phyloP scores from a whole-genome alignment of 2,113 vertebrate species.

The Pithys albifrons region DNA sequence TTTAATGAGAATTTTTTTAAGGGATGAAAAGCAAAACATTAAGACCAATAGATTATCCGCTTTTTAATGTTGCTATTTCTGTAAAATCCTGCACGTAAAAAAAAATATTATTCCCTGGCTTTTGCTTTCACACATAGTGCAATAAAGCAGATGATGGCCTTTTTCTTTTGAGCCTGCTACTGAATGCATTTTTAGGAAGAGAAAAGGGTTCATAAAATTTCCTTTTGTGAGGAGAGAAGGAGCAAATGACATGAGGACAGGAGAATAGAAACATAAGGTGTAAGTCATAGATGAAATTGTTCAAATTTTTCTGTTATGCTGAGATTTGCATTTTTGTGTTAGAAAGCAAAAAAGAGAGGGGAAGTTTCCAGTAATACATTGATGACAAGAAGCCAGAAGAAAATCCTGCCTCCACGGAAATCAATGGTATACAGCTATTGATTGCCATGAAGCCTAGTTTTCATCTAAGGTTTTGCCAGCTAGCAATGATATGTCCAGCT shows the following conservation, averaged over 20 bases:
- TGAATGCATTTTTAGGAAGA: neutral
- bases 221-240: neutral
- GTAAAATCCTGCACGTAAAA: neutral
- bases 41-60: neutral
- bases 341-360: neutral
- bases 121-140: neutral
- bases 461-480: neutral
- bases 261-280: neutral
- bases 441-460: neutral
- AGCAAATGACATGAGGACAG: neutral
- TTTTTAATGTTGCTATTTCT: neutral
- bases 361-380: neutral
- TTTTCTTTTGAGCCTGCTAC: neutral
- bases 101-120: neutral
- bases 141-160: neutral
- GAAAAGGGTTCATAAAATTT: neutral
- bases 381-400: neutral
- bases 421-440: neutral
- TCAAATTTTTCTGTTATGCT: neutral
- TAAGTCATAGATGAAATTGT: neutral
- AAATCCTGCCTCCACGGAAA: neutral
- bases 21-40: neutral
- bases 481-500: neutral
- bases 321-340: neutral
- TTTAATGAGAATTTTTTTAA: neutral